Percentiles rank a stretch among this genome's conserved stretches.
Conservation (phyloP, 2,797 vertebrate species). For the Sebastes steindachneri region DNA sequence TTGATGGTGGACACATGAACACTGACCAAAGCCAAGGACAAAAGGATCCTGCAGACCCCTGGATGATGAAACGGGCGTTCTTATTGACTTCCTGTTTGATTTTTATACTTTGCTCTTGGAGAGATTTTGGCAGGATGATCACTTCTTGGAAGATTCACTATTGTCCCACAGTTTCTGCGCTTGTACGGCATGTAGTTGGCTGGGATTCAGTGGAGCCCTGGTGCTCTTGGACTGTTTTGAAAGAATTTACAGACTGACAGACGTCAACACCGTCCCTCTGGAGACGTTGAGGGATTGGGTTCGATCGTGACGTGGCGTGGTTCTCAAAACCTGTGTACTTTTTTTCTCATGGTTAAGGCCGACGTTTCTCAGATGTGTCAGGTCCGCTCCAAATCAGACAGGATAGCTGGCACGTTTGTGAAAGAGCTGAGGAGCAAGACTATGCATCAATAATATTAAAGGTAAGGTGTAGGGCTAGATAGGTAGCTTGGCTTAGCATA, state of each 20-base stretch:
- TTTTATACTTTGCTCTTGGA: constrained; percentile 34
- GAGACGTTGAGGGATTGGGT: constrained; percentile 44
- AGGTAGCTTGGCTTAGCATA: not conserved
- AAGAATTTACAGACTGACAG: constrained; percentile 72
- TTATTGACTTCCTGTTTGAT: constrained; percentile 29
- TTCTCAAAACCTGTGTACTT: constrained; percentile 30
- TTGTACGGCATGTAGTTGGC: constrained; percentile 49
- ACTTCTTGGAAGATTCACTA: constrained; percentile 55
- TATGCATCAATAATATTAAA: not conserved
- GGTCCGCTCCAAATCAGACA: constrained; percentile 12
- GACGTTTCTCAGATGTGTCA: constrained; percentile 14
- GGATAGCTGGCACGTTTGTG: not conserved
- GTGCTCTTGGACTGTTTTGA: constrained; percentile 63
- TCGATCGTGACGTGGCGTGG: constrained; percentile 40
- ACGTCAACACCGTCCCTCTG: constrained; percentile 52
- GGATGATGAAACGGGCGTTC: constrained; percentile 21
- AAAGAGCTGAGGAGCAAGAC: not conserved
- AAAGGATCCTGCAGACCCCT: constrained; percentile 11
- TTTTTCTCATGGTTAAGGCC: constrained; percentile 19
- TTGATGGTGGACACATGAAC: constrained; percentile 27
- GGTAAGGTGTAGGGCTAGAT: not conserved
- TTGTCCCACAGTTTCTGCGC: constrained; percentile 44
- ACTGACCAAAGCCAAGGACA: constrained; percentile 35
- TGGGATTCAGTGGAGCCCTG: constrained; percentile 43
- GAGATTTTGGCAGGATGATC: constrained; percentile 51